Base-by-base conservation (phyloP, 2,113 vertebrate genomes). In the Sakesphorus luctuosus region DNA sequence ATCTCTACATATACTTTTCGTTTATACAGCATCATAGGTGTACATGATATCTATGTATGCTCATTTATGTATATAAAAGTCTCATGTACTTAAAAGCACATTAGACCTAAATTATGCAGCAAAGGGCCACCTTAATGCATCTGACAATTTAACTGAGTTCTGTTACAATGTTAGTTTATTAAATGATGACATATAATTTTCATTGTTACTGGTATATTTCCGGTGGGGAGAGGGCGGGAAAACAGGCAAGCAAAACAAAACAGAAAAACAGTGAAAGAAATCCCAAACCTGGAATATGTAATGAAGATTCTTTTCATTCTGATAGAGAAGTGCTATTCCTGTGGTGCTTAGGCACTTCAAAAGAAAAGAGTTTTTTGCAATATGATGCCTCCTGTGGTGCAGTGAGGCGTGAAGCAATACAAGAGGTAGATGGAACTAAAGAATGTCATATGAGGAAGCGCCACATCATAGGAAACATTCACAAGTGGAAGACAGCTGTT, bases 401-500 rank as follows among this genome's bases (percentile, higher is more conserved):
- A 65, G 58, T n/a, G 82, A 94, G 75, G 72, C 58, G 38, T 93
- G 75, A 91, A 96, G 90, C 59, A 76, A 43, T 68, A 71, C 3
- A 7, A 80, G 82, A 89, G 67, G 82, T 69, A 90, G 91, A 49
- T 2, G 20, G 69, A 85, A 73, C 78, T 85, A 84, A 90, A 77
- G 66, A 86, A 94, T 94, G 82, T 83, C 87, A 67, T 73, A 58
- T 38, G 35, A 89, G 75, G 78, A 83, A 89, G 76, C 1, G 2
- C 58, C 88, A 38, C 66, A 83, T 96, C 74, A 73, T 11, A 94
- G 87, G 47, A 76, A 91, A 77, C 12, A 16, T 65, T 91, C 91
- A 83, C 55, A 76, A 94, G 87, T 71, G 67, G 85, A 90, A 96
- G 91, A 82, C 96, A 89, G 89, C 74, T 94, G 87, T 91, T 93